Base-by-base conservation (phyloP, 2,113 vertebrate genomes). In the Prionailurus viverrinus region DNA sequence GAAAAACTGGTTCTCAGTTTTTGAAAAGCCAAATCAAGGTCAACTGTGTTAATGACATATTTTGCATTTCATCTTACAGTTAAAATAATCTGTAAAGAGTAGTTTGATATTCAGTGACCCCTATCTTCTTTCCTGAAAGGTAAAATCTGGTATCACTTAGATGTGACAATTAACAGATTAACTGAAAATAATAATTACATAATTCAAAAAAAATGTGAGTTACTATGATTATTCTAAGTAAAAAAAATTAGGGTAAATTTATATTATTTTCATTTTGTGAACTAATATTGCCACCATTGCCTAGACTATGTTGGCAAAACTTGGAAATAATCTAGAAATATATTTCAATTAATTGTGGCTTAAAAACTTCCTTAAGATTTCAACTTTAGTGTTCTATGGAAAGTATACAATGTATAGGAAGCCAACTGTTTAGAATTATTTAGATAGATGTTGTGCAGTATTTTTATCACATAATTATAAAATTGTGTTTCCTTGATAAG, bases 301-400 rank as follows among this genome's bases (percentile, higher is more conserved):
- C 4, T 69, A 53, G 11, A 61, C 4, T 61, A 39, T 41, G 19
- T 51, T 91, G 19, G 14, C 18, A 84, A 94, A 80, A 0, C 7
- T 29, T 41, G 7, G 25, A 55, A 65, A 81, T 68, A 68, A 61
- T 96, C 33, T 88, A 13, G 18, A 93, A 93, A 63, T 80, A 45
- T 51, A 85, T 33, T 66, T 96, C 3, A 85, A 84, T 66, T 93
- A 66, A n/a, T 29, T 29, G 5, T 65, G n/a, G 27, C 36, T 74
- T 23, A 81, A 86, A 92, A 95, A 33, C 27, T 83, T 81, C 41
- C 27, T 45, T 92, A 45, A 80, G 27, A n/a, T 85, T 87, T 91
- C 19, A 53, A 45, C 21, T 83, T 91, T 18, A 83, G 33, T 83
- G 2, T 53, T 76, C 11, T 41, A 18, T 41, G 10, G 63, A 58